Evolutionary conservation across 1,140 invertebrate genomes (phyloP), one percentile per base, ranked within the genome.

Genomic region (Dufourea novaeangliae): DNA sequence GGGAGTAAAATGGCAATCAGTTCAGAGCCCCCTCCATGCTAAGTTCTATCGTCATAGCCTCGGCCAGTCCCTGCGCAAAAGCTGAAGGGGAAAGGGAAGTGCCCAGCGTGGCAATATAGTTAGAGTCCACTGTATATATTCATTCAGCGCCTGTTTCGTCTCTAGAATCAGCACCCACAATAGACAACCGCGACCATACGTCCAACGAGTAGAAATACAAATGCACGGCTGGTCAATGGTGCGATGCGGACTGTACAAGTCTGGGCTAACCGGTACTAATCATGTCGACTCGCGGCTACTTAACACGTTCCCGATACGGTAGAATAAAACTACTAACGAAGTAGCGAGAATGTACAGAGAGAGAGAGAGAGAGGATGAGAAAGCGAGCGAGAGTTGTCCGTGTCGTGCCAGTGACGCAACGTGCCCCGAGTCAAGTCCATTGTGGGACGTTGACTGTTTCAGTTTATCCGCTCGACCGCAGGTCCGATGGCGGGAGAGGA

Each of bases 391-490:
- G 27, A n/a, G 20, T 59, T 80, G 82, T 90, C 89, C 89, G 90
- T 87, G 88, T 91, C 87, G 88, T 87, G 81, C 87, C 88, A 91
- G 81, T 91, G 89, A 84, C n/a, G n/a, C 89, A 80, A 78, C 84
- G 82, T 80, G 83, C 82, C 83, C 85, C 11, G 85, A 89, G 90
- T 90, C 86, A 86, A 90, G 86, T 89, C 88, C 89, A 91, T 90
- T 88, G 80, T 91, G 86, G 88, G 86, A 86, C 90, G 81, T 90
- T 91, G 89, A 91, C 89, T 92, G 91, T 93, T 92, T 90, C 93
- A 94, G 93, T 94, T 93, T 91, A 93, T 94, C 86, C 92, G 94
- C 80, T 94, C 91, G 83, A 91, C 91, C 84, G 91, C 92, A 90
- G 93, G 92, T 90, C 90, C 93, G 90, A 90, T 92, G 86, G 92